Evolutionary conservation across 2,888 invertebrate genomes (phyloP).

Genomic region (Enchytraeus crypticus): DNA sequence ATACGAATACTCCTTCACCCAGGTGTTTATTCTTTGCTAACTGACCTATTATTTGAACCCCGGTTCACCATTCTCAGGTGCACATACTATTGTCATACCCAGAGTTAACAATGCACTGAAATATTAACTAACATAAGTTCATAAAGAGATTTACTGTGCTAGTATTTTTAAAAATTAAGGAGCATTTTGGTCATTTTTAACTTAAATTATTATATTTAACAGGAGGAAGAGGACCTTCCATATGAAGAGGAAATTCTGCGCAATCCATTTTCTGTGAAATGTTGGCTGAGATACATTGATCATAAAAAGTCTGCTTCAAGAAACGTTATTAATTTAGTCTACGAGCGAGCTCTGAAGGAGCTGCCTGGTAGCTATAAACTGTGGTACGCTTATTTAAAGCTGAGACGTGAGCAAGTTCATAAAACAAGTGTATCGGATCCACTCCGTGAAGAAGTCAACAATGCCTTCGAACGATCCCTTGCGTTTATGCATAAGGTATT

Average conservation of each 20-base stretch:
- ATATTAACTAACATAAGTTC: too few species aligned
- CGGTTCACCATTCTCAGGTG: too few species aligned
- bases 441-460: slow-evolving; percentile 83
- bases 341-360: slow-evolving; percentile 90
- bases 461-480: slow-evolving; percentile 87
- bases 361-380: slow-evolving; percentile 81
- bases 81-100: too few species aligned
- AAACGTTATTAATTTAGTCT: slow-evolving; percentile 77
- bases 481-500: slow-evolving; percentile 92
- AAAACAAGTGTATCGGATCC: slow-evolving; percentile 75
- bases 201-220: not conserved
- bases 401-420: slow-evolving; percentile 70
- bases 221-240: slow-evolving; percentile 81
- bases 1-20: too few species aligned
- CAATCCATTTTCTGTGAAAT: slow-evolving; percentile 93
- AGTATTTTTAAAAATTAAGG: too few species aligned
- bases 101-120: too few species aligned
- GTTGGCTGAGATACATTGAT: slow-evolving; percentile 95
- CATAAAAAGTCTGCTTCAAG: slow-evolving; percentile 75
- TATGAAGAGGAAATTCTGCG: slow-evolving; percentile 97
- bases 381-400: slow-evolving; percentile 88
- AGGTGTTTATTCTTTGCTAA: too few species aligned
- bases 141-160: too few species aligned
- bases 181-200: not conserved
- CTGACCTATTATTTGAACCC: too few species aligned